Percentiles rank a stretch among this genome's conserved stretches.
Conservation (phyloP, 2,797 vertebrate species). For the Nannoperca australis region DNA sequence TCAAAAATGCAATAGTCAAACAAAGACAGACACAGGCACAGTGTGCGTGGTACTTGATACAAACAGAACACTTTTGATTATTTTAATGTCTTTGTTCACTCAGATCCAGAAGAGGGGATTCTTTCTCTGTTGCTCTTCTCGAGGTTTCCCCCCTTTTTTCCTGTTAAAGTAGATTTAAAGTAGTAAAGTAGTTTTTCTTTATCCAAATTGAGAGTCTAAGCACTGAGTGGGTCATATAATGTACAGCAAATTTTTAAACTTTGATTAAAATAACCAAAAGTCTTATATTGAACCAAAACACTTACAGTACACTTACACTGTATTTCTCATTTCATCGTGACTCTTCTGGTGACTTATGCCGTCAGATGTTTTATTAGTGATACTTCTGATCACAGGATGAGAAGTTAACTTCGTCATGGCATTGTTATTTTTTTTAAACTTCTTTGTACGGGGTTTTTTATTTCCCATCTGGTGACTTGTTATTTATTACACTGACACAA, state of each 20-base stretch:
- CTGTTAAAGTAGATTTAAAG: background rate
- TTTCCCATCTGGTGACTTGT: background rate
- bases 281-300: background rate
- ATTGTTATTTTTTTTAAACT: background rate
- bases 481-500: conserved; percentile 5
- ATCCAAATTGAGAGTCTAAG: background rate
- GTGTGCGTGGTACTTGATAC: conserved; percentile 35
- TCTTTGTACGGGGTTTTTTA: background rate
- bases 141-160: background rate
- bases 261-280: background rate
- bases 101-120: background rate
- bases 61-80: conserved; percentile 43
- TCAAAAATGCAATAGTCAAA: conserved; percentile 63
- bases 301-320: background rate
- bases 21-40: conserved; percentile 34
- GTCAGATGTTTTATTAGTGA: conserved; percentile 21
- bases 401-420: background rate
- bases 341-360: conserved; percentile 23
- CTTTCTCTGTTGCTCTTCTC: background rate
- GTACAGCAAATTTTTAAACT: background rate
- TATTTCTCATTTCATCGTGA: conserved; percentile 13
- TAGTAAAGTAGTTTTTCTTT: background rate
- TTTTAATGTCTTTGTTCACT: background rate
- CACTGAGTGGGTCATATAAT: background rate
- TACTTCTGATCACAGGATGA: conserved; percentile 16